A percentile compares a stretch with the other conserved stretches of the same genome.
phyloP scores from a whole-genome alignment of 2,113 vertebrate species.

The Corythornis madagascariensis region DNA sequence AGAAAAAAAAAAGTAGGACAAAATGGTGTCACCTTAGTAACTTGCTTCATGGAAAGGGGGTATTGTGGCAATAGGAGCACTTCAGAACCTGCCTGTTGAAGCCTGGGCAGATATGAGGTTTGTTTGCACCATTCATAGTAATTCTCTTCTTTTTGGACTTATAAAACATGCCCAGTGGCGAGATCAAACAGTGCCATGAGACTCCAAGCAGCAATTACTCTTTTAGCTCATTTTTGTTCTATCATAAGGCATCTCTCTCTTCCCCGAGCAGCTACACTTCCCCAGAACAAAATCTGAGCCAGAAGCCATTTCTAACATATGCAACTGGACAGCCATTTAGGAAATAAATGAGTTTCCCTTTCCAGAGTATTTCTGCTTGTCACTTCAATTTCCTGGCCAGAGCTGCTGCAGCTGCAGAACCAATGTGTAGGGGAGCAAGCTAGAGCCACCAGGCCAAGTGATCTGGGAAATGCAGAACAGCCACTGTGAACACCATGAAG shows the following conservation, averaged over 20 bases:
- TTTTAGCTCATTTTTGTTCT: background rate
- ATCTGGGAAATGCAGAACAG: background rate
- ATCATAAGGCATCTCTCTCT: background rate
- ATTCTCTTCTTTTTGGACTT: background rate
- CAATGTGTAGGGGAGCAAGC: background rate
- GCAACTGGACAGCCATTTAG: background rate
- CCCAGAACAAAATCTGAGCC: background rate
- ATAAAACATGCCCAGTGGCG: background rate
- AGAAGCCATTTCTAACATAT: background rate
- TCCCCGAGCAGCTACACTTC: background rate
- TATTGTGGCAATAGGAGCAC: background rate
- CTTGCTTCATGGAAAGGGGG: background rate
- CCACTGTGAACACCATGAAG: background rate
- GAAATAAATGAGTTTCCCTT: background rate
- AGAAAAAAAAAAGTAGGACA: background rate
- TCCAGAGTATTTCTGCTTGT: background rate
- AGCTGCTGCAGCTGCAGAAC: background rate
- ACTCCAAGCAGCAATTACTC: background rate
- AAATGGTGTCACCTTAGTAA: background rate
- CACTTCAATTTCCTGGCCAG: background rate
- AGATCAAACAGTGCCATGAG: background rate
- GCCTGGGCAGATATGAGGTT: background rate
- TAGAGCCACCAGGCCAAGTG: background rate
- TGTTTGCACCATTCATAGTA: background rate
- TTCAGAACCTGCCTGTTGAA: background rate